These are phyloP conservation scores for Sebastiscus albofasciatus DNA, from an alignment of 2,797 vertebrate species.

Conservation along the genomic window DNA sequence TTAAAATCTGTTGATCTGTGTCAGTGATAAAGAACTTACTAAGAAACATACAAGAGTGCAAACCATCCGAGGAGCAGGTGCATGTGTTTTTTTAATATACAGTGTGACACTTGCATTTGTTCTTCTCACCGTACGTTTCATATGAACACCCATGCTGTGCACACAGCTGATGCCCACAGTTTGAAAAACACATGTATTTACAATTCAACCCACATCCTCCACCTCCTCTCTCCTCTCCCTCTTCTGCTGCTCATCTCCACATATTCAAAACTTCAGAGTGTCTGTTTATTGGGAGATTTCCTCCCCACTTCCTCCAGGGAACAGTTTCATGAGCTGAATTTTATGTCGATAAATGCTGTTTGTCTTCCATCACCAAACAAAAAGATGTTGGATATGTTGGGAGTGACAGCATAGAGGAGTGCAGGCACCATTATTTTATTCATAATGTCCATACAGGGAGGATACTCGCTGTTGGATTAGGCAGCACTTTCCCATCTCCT, in stretches of 20 bases:
- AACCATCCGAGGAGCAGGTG: not conserved
- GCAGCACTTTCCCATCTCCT: conserved; percentile 20
- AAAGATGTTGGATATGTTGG: conserved; percentile 10
- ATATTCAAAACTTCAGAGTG: conserved; percentile 24
- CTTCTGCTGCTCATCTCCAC: not conserved
- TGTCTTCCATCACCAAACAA: conserved; percentile 18
- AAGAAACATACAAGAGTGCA: not conserved
- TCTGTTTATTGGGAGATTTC: conserved; percentile 37
- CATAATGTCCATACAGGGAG: conserved; percentile 35
- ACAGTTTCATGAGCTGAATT: conserved; percentile 17
- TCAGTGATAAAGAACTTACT: not conserved
- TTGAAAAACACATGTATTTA: not conserved
- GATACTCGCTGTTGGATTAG: conserved; percentile 32
- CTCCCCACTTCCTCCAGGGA: not conserved
- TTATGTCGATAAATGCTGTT: conserved; percentile 37
- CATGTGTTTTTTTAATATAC: not conserved
- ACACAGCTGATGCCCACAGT: not conserved
- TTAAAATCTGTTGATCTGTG: not conserved
- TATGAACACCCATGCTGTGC: not conserved
- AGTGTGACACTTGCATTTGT: not conserved
- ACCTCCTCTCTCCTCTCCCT: not conserved
- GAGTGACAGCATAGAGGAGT: conserved; percentile 16
- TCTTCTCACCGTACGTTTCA: not conserved
- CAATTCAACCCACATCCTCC: not conserved
- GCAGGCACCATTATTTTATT: conserved; percentile 56